These are phyloP conservation scores for Orussus abietinus DNA, from an alignment of 1,140 invertebrate genomes.

Conservation along the genomic window DNA sequence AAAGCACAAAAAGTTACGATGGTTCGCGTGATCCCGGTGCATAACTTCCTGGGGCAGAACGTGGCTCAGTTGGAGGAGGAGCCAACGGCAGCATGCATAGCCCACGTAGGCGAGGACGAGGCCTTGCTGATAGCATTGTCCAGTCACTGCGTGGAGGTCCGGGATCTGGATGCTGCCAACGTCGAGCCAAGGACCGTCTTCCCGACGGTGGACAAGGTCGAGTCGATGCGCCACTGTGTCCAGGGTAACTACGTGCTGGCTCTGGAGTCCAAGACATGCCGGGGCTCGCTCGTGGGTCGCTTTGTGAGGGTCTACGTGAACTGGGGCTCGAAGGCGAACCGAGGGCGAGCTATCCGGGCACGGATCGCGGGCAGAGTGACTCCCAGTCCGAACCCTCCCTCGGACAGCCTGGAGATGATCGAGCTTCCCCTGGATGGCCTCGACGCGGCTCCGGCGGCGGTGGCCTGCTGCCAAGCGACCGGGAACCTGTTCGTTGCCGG, in stretches of 20 bases:
- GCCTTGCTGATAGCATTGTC: conserved; percentile 56
- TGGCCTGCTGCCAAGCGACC: conserved; percentile 62
- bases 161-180: conserved; percentile 52
- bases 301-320: conserved; percentile 65
- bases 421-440: conserved; percentile 61
- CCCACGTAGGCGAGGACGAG: conserved; percentile 46
- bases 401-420: conserved; percentile 64
- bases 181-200: conserved; percentile 55
- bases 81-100: conserved; percentile 59
- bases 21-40: conserved; percentile 67
- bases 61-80: conserved; percentile 65
- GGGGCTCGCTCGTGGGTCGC: conserved; percentile 51
- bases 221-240: conserved; percentile 57
- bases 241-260: conserved; percentile 63
- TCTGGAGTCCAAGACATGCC: conserved; percentile 59
- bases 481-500: conserved; percentile 61
- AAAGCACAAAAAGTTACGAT: too few relatives aligned
- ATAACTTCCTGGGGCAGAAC: conserved; percentile 65
- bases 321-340: conserved; percentile 53
- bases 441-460: conserved; percentile 55
- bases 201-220: conserved; percentile 63
- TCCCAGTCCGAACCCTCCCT: conserved; percentile 58
- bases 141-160: conserved; percentile 62
- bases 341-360: conserved; percentile 63
- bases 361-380: conserved; percentile 67